Conservation (phyloP, 2,797 vertebrate genomes). For the Merluccius polli region DNA sequence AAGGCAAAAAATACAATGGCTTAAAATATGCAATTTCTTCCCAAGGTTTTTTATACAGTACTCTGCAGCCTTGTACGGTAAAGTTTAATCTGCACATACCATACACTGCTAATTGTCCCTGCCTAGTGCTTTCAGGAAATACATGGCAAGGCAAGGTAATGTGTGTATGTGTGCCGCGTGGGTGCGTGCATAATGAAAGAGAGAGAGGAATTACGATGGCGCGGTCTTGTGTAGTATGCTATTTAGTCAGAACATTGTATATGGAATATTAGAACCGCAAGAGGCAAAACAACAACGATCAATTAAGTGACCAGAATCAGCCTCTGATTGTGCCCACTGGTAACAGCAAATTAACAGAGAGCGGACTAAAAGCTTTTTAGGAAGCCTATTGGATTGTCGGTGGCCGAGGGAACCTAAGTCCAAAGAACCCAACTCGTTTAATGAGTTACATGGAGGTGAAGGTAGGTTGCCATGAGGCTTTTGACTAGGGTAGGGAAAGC, state of each 20-base stretch:
- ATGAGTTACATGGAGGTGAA: constrained; percentile 29
- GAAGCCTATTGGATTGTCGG: constrained; percentile 43
- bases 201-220: neutral
- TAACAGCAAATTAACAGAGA: constrained; percentile 25
- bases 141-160: too few relatives aligned
- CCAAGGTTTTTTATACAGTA: neutral
- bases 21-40: neutral
- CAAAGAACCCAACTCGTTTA: too few relatives aligned
- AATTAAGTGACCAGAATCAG: constrained; percentile 50
- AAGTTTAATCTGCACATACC: neutral
- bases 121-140: neutral
- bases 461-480: constrained; percentile 30
- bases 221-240: neutral
- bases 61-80: neutral
- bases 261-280: constrained; percentile 36
- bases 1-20: neutral
- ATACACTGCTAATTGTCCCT: neutral
- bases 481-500: constrained; percentile 26
- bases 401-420: constrained; percentile 28
- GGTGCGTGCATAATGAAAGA: neutral
- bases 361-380: constrained; percentile 46
- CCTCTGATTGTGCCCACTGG: constrained; percentile 35
- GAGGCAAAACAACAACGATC: constrained; percentile 50
- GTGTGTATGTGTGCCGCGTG: neutral
- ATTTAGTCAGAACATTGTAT: constrained; percentile 9